Base-by-base conservation (phyloP, 2,113 vertebrate species). In the Herpetotheres cachinnans region DNA sequence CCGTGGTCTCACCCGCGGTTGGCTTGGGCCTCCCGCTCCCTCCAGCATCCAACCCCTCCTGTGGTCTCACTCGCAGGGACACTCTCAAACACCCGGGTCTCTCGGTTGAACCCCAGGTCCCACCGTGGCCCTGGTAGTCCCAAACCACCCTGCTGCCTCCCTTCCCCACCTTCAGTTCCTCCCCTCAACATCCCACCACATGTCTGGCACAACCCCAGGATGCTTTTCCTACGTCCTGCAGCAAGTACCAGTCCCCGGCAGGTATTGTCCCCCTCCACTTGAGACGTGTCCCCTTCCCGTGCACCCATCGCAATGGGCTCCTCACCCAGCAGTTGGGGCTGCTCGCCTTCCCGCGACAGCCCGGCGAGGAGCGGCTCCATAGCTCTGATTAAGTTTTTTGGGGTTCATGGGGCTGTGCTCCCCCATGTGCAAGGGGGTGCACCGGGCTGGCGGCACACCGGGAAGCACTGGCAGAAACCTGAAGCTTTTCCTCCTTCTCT, bases 1-100 rank as follows among this genome's bases (percentile, higher is more conserved):
- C 40, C 2, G 0, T 0, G 25, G 26, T 16, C 42, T 61, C 4
- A 1, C 32, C 4, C 7, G 15, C 2, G 3, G 18, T 7, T 36
- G 47, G 25, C 29, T 15, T 4, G 49, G 16, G 12, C 4, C 14
- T 36, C 42, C 78, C 2, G 2, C 25, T 79, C 61, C 32, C 21
- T 26, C 42, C 74, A 21, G 26, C 40, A 25, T 16, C 40, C 34
- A 21, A 2, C 13, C 26, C 9, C 13, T 49, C 38, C 50, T 12
- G 49, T 30, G 3, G 30, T 4, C 5, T 14, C 38, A 6, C 44
- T 47, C 2, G 1, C 58, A 4, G 24, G 19, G 42, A 34, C 16
- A 5, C 29, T 3, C 66, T 19, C 47, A 3, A 26, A 24, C 81
- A 26, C 32, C 8, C 8, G 5, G 16, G 2, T 25, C 29, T 6